Percentiles rank a stretch among this genome's conserved stretches.
These are phyloP conservation scores for Ceriagrion tenellum DNA, from an alignment of 2,888 invertebrate species.

Conservation along the genomic window DNA sequence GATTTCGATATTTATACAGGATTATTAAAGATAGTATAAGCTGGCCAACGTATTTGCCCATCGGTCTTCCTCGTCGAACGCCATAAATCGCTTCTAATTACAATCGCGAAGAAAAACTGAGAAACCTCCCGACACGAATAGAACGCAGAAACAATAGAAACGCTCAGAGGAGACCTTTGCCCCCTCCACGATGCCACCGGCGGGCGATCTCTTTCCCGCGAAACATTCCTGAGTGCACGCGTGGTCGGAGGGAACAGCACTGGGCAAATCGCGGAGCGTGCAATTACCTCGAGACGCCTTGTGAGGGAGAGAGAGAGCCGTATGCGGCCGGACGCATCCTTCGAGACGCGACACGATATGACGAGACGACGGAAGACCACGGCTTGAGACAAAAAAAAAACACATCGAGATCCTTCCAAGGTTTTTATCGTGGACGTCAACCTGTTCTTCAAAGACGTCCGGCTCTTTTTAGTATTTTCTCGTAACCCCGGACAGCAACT, in stretches of 20 bases:
- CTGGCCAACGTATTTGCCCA: no score
- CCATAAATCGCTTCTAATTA: background rate
- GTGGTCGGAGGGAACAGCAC: background rate
- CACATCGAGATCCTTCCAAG: background rate
- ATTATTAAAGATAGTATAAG: no score
- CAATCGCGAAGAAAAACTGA: background rate
- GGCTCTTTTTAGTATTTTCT: background rate
- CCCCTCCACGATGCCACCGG: background rate
- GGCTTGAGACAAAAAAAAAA: background rate
- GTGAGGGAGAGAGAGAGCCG: background rate
- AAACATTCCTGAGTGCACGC: background rate
- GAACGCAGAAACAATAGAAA: background rate
- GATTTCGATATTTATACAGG: no score
- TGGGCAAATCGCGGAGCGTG: constrained; percentile 5
- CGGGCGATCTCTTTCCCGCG: background rate
- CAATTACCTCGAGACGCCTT: background rate
- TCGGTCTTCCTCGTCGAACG: background rate
- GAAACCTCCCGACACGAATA: background rate
- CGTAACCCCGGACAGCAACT: background rate
- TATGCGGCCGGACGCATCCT: background rate
- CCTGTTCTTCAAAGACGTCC: background rate
- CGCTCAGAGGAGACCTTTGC: background rate
- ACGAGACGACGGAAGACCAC: background rate
- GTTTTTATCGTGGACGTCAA: background rate
- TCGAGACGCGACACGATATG: background rate